Percentiles rank a stretch among this genome's conserved stretches.
Evolutionary conservation across 64 coral and sea anemone species (phyloP).

Genomic region (Hydrozoanthus tunicans): DNA sequence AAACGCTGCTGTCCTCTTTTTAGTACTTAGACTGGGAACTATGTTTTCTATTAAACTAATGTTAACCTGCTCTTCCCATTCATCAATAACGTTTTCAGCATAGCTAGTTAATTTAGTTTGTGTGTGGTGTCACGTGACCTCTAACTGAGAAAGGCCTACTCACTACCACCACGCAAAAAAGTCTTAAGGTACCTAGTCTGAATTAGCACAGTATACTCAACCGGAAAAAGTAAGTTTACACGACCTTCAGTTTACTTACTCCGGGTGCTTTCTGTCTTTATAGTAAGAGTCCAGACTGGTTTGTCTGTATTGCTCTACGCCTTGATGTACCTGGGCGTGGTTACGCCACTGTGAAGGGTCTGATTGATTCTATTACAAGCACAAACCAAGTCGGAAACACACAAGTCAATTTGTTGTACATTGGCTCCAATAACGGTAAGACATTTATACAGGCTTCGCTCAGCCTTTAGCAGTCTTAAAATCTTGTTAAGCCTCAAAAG

Average conservation of each 20-base stretch:
- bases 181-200: too few species aligned
- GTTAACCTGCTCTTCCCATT: too few species aligned
- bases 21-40: too few species aligned
- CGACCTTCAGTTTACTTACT: neutral
- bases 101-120: too few species aligned
- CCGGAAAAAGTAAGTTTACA: neutral
- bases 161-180: too few species aligned
- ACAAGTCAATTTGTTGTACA: neutral
- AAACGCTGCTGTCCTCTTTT: too few species aligned
- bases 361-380: neutral
- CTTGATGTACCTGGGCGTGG: neutral
- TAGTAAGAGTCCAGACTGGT: neutral
- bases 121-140: too few species aligned
- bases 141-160: too few species aligned
- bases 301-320: neutral
- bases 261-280: neutral
- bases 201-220: neutral
- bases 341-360: neutral
- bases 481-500: neutral
- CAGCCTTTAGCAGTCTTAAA: neutral
- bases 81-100: too few species aligned
- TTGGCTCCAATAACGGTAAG: constrained; percentile 22
- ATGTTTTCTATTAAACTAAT: too few species aligned
- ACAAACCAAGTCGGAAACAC: neutral
- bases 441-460: neutral